A percentile compares a stretch with the other conserved stretches of the same genome.
phyloP scores from a whole-genome alignment of 2,797 vertebrate genomes.

The Zalophus californianus region DNA sequence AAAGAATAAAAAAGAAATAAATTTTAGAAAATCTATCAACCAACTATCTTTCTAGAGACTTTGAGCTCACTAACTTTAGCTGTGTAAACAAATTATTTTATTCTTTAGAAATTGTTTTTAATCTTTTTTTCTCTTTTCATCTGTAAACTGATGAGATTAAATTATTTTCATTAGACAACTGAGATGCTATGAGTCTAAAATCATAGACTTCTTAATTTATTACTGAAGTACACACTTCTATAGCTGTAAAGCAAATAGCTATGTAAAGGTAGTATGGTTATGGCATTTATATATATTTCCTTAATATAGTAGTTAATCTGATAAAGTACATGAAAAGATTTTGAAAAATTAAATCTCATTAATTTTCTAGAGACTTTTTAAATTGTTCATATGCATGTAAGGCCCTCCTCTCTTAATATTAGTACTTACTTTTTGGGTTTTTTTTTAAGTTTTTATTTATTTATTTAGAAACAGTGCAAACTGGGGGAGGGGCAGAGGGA shows the following conservation, averaged over 20 bases:
- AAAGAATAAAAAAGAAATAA: background rate
- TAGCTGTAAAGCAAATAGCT: background rate
- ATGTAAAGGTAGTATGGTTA: background rate
- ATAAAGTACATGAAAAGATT: background rate
- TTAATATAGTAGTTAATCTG: background rate
- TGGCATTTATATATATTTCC: background rate
- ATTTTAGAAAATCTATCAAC: background rate
- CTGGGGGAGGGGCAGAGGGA: background rate
- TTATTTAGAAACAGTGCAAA: background rate
- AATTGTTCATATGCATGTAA: background rate
- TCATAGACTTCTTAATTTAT: background rate
- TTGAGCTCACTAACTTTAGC: background rate
- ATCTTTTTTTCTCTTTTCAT: background rate
- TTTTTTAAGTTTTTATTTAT: background rate
- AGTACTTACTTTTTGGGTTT: background rate
- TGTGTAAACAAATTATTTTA: background rate
- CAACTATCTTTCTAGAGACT: background rate
- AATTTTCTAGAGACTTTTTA: background rate
- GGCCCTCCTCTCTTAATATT: background rate
- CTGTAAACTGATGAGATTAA: background rate
- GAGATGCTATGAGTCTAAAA: background rate
- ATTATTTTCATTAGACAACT: background rate
- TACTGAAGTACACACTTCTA: background rate
- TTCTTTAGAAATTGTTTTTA: background rate
- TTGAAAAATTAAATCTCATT: background rate